Conservation (phyloP, 2,113 vertebrate genomes). For the Edolisoma coerulescens region DNA sequence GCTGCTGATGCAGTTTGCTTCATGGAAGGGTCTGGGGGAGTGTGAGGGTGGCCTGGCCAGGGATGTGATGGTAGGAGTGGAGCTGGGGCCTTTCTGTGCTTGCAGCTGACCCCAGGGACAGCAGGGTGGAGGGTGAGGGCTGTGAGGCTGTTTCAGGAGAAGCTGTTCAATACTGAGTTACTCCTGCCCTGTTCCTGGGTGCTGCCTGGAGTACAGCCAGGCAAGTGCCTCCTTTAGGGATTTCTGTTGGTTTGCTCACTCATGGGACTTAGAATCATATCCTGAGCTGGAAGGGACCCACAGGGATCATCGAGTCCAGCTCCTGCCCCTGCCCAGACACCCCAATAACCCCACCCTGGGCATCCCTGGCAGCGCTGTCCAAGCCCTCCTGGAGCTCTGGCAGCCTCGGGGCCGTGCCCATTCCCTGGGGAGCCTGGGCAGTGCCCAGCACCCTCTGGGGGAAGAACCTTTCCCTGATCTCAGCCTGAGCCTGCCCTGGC, state of each 20-base stretch:
- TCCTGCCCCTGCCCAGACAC: neutral
- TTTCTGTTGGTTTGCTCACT: neutral
- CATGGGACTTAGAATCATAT: neutral
- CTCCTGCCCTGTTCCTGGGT: neutral
- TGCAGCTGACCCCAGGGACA: neutral
- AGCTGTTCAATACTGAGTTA: neutral
- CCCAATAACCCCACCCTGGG: neutral
- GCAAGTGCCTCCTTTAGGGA: neutral
- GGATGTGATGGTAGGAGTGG: neutral
- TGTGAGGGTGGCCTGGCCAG: neutral
- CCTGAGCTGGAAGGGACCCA: neutral
- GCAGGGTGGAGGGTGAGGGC: neutral
- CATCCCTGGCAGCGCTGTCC: neutral
- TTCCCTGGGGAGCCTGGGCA: neutral
- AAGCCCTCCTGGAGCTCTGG: neutral
- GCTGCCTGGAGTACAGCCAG: neutral
- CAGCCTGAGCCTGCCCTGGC: neutral
- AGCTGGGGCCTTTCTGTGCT: neutral
- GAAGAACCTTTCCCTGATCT: neutral
- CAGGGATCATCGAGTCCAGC: fast-evolving
- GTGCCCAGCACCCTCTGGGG: neutral
- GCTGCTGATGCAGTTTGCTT: neutral
- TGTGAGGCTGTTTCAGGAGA: neutral
- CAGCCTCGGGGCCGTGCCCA: neutral
- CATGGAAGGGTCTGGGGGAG: neutral